Conservation (phyloP, 2,797 vertebrate species). For the Arrhamphus sclerolepis region DNA sequence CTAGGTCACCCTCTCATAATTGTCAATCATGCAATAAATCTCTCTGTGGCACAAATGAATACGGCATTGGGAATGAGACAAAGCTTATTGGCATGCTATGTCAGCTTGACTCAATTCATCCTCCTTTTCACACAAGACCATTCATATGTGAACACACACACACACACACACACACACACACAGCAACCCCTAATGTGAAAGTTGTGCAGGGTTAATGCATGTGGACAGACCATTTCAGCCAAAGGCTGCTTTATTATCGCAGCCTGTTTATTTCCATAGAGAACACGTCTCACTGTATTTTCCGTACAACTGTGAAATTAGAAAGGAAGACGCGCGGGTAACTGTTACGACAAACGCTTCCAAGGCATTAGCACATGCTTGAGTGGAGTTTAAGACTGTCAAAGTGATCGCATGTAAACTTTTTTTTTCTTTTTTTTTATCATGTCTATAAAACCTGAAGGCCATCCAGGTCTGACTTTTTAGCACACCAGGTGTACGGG, state of each 20-base stretch:
- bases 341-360: conserved; percentile 24
- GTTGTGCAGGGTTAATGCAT: conserved; percentile 67
- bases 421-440: too few species aligned
- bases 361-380: conserved; percentile 16
- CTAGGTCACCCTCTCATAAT: conserved; percentile 91
- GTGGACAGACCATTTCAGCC: conserved; percentile 72
- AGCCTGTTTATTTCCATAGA: conserved; percentile 68
- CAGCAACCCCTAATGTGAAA: conserved; percentile 53
- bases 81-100: conserved; percentile 90
- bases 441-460: too few species aligned
- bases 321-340: conserved; percentile 21
- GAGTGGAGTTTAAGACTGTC: not conserved
- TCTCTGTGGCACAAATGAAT: conserved; percentile 88
- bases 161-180: conserved; percentile 20
- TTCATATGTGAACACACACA: conserved; percentile 81
- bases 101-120: conserved; percentile 90
- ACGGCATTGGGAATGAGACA: conserved; percentile 89
- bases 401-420: too few species aligned
- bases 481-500: conserved; percentile 34
- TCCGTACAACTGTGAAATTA: conserved; percentile 42
- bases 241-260: conserved; percentile 64
- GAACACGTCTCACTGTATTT: conserved; percentile 53
- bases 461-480: not conserved
- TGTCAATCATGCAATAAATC: conserved; percentile 94
- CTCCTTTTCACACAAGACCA: conserved; percentile 87